phyloP scores from a whole-genome alignment of 1,140 invertebrate species.

The Trachymyrmex cornetzi region DNA sequence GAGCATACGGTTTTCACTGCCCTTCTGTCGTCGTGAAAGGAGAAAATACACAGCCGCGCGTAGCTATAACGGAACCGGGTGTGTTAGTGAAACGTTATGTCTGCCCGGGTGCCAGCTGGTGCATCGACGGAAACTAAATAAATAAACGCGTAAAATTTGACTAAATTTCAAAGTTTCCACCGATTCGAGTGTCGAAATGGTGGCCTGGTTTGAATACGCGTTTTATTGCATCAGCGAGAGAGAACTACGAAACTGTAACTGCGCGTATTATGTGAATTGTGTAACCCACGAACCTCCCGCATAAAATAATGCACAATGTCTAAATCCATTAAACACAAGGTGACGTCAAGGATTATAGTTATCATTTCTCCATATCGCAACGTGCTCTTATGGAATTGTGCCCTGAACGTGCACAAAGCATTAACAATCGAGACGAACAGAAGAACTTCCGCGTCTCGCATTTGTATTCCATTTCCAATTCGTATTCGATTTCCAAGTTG shows the following conservation, averaged over 20 bases:
- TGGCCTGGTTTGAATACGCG: conserved; percentile 25
- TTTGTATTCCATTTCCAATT: conserved; percentile 47
- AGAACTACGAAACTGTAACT: neutral
- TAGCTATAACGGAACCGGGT: conserved; percentile 24
- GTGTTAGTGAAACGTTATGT: conserved; percentile 64
- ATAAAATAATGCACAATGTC: neutral
- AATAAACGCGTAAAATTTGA: conserved; percentile 74
- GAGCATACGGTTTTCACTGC: conserved; percentile 56
- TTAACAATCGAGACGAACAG: conserved; percentile 4
- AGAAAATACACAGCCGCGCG: conserved; percentile 48
- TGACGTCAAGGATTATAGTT: neutral
- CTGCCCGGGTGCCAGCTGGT: conserved; percentile 67
- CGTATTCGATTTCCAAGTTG: conserved; percentile 52
- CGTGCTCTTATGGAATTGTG: too few species aligned
- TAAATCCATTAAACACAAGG: neutral
- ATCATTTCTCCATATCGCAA: neutral
- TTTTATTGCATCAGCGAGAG: neutral
- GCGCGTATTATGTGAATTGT: neutral
- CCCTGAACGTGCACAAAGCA: neutral
- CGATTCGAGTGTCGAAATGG: neutral
- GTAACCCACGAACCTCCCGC: neutral
- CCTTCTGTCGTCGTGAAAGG: conserved; percentile 24
- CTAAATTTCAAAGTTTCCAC: conserved; percentile 71
- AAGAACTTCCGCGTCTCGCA: conserved; percentile 19
- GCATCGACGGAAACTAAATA: conserved; percentile 71